Conservation (phyloP, 2,888 invertebrate genomes). For the Dryocosmus kuriphilus region DNA sequence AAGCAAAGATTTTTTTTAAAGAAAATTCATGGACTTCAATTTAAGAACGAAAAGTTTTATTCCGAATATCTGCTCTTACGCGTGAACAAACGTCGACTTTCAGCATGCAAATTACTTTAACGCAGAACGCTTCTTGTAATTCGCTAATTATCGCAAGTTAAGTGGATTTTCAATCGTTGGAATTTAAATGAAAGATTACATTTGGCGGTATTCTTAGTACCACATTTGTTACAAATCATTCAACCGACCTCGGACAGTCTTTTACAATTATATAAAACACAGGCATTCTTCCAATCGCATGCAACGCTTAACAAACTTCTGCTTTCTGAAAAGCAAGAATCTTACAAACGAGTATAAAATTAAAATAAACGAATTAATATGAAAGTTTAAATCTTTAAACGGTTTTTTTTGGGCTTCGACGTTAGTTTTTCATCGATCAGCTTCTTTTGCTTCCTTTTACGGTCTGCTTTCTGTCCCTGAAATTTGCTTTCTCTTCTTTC, state of each 20-base stretch:
- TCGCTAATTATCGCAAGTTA: background rate
- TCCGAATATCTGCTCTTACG: background rate
- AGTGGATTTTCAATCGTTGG: background rate
- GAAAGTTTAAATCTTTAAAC: conserved; percentile 24
- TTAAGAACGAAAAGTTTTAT: background rate
- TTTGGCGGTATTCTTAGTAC: background rate
- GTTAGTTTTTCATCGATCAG: conserved; percentile 80
- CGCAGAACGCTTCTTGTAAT: background rate
- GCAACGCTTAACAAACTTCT: conserved; percentile 16
- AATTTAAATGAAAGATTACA: background rate
- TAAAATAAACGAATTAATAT: background rate
- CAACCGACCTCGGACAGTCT: conserved; percentile 16
- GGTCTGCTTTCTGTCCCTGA: conserved; percentile 81
- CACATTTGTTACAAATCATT: background rate
- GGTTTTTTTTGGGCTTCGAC: conserved; percentile 66
- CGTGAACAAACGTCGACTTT: background rate
- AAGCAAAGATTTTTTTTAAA: background rate
- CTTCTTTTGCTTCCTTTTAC: conserved; percentile 80
- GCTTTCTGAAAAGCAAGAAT: conserved; percentile 30
- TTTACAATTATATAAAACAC: conserved; percentile 36
- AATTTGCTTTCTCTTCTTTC: conserved; percentile 58
- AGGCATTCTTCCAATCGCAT: conserved; percentile 10
- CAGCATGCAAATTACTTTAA: background rate
- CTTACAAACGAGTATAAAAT: background rate
- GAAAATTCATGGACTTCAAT: background rate